A percentile compares a stretch with the other conserved stretches of the same genome.
These are phyloP conservation scores for Oxytorus armatus DNA, from an alignment of 2,888 invertebrate genomes.

Conservation along the genomic window DNA sequence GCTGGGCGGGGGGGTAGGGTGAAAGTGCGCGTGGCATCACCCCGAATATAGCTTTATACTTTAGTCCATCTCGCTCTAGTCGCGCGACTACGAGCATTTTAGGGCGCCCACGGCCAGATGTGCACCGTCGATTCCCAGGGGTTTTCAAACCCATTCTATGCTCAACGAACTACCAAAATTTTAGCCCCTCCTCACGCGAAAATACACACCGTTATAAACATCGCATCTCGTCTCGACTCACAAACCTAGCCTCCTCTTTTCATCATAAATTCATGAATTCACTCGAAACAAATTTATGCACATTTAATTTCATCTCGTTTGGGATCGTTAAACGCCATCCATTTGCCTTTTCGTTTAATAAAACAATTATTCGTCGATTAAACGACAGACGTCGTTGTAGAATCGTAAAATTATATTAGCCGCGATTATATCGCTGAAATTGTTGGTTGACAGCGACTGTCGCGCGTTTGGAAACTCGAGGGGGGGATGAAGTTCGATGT, in stretches of 20 bases:
- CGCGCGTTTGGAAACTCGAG: background rate
- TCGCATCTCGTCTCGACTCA: conserved; percentile 22
- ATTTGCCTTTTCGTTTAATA: conserved; percentile 45
- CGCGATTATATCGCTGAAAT: too few relatives aligned
- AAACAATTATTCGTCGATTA: conserved; percentile 52
- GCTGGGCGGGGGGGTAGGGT: conserved; percentile 52
- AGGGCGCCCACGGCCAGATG: conserved; percentile 79
- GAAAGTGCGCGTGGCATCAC: conserved; percentile 60
- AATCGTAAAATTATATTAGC: background rate
- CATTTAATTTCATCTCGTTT: conserved; percentile 52
- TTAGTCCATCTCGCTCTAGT: conserved; percentile 70
- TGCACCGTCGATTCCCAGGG: conserved; percentile 79
- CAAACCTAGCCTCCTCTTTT: conserved; percentile 33
- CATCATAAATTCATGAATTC: conserved; percentile 62
- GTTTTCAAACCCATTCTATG: conserved; percentile 69
- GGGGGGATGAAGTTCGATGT: conserved; percentile 36
- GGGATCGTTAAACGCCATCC: background rate
- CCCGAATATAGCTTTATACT: conserved; percentile 77
- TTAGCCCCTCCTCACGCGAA: conserved; percentile 5
- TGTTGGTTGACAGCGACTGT: conserved; percentile 30
- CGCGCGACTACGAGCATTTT: conserved; percentile 75
- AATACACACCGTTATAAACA: conserved; percentile 33
- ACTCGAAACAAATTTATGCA: conserved; percentile 40
- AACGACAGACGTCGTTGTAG: background rate
- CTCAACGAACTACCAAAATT: conserved; percentile 16